These are phyloP conservation scores for Drosophila monieri DNA, from an alignment of 2,888 invertebrate species.

Conservation along the genomic window DNA sequence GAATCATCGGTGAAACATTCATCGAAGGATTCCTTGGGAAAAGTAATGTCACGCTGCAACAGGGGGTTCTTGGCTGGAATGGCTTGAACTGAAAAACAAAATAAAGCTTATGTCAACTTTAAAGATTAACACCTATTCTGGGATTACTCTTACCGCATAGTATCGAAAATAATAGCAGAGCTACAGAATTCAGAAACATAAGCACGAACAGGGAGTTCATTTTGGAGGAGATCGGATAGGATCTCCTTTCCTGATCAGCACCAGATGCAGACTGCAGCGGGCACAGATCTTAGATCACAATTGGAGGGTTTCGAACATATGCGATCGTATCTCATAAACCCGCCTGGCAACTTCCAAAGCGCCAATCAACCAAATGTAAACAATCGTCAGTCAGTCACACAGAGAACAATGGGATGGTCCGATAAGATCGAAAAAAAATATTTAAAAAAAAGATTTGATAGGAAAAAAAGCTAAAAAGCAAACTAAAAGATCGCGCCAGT, in stretches of 20 bases:
- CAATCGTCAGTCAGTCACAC: constrained; percentile 1
- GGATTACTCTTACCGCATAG: constrained; percentile 14
- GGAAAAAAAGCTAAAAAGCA: not conserved
- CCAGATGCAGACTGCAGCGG: constrained; percentile 29
- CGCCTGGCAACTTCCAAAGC: constrained; percentile 38
- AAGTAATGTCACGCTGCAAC: constrained; percentile 65
- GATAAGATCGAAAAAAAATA: not conserved
- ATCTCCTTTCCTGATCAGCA: constrained; percentile 33
- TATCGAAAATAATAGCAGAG: constrained; percentile 1
- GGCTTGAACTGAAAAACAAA: constrained; percentile 36
- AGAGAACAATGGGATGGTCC: not conserved
- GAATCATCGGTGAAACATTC: constrained; percentile 66
- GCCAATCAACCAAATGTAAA: constrained; percentile 11
- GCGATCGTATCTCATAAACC: constrained; percentile 28
- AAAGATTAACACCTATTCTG: not conserved
- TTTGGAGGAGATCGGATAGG: not conserved
- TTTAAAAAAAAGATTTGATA: not conserved
- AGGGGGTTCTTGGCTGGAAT: constrained; percentile 56
- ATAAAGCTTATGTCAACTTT: not conserved
- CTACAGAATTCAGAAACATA: constrained; percentile 1
- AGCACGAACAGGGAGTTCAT: constrained; percentile 1
- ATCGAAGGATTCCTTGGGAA: constrained; percentile 65
- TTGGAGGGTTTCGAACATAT: not conserved
- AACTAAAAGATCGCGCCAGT: not conserved
- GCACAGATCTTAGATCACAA: constrained; percentile 4